Conservation (phyloP, 2,113 vertebrate genomes). For the Poecilia latipinna region DNA sequence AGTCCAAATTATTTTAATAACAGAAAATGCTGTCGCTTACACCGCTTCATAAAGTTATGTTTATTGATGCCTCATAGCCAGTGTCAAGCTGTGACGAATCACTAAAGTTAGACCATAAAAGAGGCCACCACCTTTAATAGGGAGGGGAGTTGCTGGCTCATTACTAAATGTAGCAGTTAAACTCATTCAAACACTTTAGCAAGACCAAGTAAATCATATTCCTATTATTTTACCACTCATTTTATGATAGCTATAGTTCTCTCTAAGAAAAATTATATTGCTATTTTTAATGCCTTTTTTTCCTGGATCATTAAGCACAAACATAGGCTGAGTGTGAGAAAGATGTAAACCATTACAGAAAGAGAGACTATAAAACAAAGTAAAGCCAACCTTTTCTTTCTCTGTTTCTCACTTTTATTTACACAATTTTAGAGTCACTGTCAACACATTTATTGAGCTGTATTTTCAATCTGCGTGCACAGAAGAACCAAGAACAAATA, state of each 20-base stretch:
- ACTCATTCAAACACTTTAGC: conserved; percentile 75
- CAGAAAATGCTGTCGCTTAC: conserved; percentile 56
- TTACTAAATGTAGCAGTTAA: conserved; percentile 80
- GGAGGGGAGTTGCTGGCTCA: conserved; percentile 68
- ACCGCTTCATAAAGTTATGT: conserved; percentile 71
- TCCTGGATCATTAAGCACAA: conserved; percentile 76
- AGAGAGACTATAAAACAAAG: conserved; percentile 64
- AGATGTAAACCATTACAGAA: conserved; percentile 54
- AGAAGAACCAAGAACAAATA: conserved; percentile 2
- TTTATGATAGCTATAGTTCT: conserved; percentile 71
- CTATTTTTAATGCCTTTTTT: conserved; percentile 73
- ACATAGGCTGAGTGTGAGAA: conserved; percentile 54
- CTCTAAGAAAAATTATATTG: conserved; percentile 63
- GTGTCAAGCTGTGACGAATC: conserved; percentile 69
- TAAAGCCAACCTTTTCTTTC: conserved; percentile 50
- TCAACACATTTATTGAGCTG: conserved; percentile 7
- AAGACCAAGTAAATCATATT: conserved; percentile 74
- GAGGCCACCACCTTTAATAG: conserved; percentile 68
- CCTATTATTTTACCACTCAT: conserved; percentile 70
- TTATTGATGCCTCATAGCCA: conserved; percentile 65
- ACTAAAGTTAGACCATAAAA: conserved; percentile 73
- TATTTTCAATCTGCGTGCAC: neutral
- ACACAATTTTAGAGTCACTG: conserved; percentile 14
- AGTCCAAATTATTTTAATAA: conserved; percentile 53
- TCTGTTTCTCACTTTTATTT: conserved; percentile 55